phyloP scores from a whole-genome alignment of 2,797 vertebrate species.

The Urocyon cinereoargenteus region DNA sequence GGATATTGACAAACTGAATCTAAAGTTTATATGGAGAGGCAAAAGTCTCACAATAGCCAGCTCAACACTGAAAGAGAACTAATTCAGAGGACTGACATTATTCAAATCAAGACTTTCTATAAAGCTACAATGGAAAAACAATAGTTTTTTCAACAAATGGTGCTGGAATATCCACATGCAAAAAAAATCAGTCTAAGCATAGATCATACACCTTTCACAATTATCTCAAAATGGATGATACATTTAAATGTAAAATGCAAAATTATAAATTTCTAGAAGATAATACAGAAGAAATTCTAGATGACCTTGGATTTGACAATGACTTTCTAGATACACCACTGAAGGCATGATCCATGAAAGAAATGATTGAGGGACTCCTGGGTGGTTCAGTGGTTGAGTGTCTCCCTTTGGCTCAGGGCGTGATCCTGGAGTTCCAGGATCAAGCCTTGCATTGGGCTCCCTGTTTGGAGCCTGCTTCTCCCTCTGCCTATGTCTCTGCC shows the following conservation, averaged over 20 bases:
- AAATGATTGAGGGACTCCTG: neutral
- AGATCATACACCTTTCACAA: neutral
- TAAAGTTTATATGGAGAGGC: neutral
- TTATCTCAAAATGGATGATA: constrained; percentile 15
- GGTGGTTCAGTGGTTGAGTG: too few species aligned
- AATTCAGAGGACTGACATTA: neutral
- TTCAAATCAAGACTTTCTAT: constrained; percentile 2
- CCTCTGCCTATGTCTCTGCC: too few species aligned
- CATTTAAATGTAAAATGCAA: constrained; percentile 48
- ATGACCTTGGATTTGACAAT: neutral
- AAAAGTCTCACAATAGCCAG: neutral
- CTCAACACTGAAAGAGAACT: neutral
- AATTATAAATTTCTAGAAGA: constrained; percentile 26
- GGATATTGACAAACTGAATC: neutral
- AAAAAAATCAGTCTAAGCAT: neutral
- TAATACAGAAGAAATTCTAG: constrained; percentile 41
- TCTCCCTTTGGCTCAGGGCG: too few species aligned
- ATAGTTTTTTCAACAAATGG: neutral
- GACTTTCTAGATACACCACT: neutral
- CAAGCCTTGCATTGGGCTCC: too few species aligned
- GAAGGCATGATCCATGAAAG: neutral
- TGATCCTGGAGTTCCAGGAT: too few species aligned
- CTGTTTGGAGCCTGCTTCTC: too few species aligned
- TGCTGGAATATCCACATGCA: neutral
- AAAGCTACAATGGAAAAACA: neutral